These are phyloP conservation scores for Dorcus hopei DNA, from an alignment of 2,888 invertebrate species.

Conservation along the genomic window DNA sequence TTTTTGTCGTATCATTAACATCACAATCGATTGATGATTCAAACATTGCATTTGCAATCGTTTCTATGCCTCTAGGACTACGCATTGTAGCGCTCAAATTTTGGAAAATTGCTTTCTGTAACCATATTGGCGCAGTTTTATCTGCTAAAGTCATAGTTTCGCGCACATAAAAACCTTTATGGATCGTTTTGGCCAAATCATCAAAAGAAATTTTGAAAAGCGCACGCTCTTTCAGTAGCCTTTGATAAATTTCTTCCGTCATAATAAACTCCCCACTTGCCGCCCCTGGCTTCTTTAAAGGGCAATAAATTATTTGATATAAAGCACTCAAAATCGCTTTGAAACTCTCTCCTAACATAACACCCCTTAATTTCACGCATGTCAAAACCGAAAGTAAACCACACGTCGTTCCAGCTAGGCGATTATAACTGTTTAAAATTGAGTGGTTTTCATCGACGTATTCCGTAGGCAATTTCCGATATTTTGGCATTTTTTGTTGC, in stretches of 20 bases:
- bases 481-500: conserved; percentile 50
- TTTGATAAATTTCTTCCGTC: conserved; percentile 56
- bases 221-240: conserved; percentile 52
- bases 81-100: conserved; percentile 60
- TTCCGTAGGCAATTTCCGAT: conserved; percentile 18
- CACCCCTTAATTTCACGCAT: conserved; percentile 54
- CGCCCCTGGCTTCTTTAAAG: conserved; percentile 57
- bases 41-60: conserved; percentile 63
- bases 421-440: conserved; percentile 52
- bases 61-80: conserved; percentile 61
- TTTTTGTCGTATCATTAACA: conserved; percentile 51
- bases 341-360: conserved; percentile 57
- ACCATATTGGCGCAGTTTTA: conserved; percentile 59
- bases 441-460: conserved; percentile 42
- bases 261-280: conserved; percentile 47
- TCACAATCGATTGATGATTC: conserved; percentile 33
- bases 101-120: conserved; percentile 58
- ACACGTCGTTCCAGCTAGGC: conserved; percentile 52
- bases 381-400: conserved; percentile 53
- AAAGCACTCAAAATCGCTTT: conserved; percentile 64
- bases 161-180: conserved; percentile 62
- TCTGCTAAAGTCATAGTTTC: conserved; percentile 64
- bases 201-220: conserved; percentile 54
- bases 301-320: conserved; percentile 67
- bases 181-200: conserved; percentile 55